Evolutionary conservation across 1,140 invertebrate genomes (phyloP).

Genomic region (Zaprionus inermis): DNA sequence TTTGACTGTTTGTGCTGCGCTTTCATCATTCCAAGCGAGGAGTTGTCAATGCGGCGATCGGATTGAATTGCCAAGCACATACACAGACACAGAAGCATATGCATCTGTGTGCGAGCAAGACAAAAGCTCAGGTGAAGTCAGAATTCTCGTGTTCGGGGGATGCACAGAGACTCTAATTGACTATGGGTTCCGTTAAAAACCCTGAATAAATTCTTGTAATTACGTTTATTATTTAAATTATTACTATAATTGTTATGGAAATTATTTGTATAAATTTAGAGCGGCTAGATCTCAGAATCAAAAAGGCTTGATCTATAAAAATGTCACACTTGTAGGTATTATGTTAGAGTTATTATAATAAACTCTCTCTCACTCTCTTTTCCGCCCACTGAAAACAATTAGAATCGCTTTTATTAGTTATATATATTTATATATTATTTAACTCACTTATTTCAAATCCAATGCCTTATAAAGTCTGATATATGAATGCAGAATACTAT

Average conservation of each 20-base stretch:
- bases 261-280: too few species aligned
- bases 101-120: not conserved
- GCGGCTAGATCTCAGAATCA: too few species aligned
- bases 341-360: too few species aligned
- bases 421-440: too few species aligned
- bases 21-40: conserved; percentile 50
- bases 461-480: too few species aligned
- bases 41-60: conserved; percentile 44
- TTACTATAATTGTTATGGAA: not conserved
- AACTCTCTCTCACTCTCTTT: too few species aligned
- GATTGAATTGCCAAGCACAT: not conserved
- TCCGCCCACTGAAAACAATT: too few species aligned
- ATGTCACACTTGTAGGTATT: too few species aligned
- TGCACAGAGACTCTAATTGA: not conserved
- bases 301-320: too few species aligned
- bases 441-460: too few species aligned
- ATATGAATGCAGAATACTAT: not conserved
- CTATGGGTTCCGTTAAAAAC: not conserved
- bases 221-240: not conserved
- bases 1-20: conserved; percentile 46
- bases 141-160: not conserved
- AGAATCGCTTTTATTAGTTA: too few species aligned
- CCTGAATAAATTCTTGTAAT: too few species aligned
- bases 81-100: not conserved
- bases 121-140: conserved; percentile 2